A percentile compares a stretch with the other conserved stretches of the same genome.
These are phyloP conservation scores for Chaetorhynchus papuensis DNA, from an alignment of 2,113 vertebrate genomes.

Conservation along the genomic window DNA sequence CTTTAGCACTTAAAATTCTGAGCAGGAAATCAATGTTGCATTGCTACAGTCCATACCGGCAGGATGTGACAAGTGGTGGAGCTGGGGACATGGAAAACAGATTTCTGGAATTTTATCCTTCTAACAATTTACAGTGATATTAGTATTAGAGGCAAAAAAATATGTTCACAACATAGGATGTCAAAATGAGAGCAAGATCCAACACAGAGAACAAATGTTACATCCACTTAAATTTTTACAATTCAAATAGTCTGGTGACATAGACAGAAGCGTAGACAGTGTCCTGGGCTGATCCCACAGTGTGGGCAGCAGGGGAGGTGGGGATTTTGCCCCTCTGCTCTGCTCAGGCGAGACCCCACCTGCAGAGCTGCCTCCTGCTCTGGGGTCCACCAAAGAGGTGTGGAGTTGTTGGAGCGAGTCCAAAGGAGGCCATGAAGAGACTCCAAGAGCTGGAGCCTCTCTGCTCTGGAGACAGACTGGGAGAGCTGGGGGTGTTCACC, in stretches of 20 bases:
- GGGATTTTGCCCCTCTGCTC: neutral
- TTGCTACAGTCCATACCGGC: accelerated
- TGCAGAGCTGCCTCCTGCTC: neutral
- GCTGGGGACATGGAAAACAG: neutral
- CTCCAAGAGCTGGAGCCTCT: neutral
- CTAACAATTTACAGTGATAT: neutral
- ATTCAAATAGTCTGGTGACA: neutral
- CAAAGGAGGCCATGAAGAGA: neutral
- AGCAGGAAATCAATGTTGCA: neutral
- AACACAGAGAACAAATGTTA: neutral
- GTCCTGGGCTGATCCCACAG: neutral
- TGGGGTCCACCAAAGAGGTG: neutral
- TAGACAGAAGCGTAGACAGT: neutral
- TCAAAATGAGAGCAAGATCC: neutral
- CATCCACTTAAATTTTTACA: neutral
- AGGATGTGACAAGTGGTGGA: neutral
- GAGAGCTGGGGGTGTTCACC: neutral
- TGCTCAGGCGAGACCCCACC: neutral
- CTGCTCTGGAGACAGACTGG: neutral
- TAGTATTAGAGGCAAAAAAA: neutral
- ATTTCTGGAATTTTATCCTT: neutral
- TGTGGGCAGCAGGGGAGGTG: neutral
- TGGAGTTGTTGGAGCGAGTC: neutral
- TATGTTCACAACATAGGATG: neutral
- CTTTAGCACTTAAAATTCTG: neutral